A percentile compares a stretch with the other conserved stretches of the same genome.
Conservation (phyloP, 1,140 invertebrate genomes). For the Eriosoma lanigerum region DNA sequence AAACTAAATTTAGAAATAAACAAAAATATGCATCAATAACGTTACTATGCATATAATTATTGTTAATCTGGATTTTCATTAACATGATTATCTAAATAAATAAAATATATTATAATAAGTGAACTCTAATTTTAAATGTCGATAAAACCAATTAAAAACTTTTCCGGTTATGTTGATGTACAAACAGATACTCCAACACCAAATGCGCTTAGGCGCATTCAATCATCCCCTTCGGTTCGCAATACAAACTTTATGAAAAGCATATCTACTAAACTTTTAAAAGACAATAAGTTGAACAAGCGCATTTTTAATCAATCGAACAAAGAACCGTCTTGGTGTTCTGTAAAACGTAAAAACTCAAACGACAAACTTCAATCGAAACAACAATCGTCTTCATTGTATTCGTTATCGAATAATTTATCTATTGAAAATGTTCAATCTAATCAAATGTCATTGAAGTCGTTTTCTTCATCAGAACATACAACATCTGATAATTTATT, state of each 20-base stretch:
- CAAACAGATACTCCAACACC: too few relatives aligned
- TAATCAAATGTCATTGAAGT: neutral
- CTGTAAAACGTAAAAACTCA: neutral
- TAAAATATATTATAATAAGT: too few relatives aligned
- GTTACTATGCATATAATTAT: too few relatives aligned
- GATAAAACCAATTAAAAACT: neutral
- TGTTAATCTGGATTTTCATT: too few relatives aligned
- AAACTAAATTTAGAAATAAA: too few relatives aligned
- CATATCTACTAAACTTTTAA: neutral
- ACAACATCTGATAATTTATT: neutral
- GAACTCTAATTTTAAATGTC: neutral
- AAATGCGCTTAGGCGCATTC: too few relatives aligned
- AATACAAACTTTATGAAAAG: neutral
- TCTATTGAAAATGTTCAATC: neutral
- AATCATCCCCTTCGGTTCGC: too few relatives aligned
- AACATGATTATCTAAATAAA: too few relatives aligned
- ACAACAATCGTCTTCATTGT: neutral
- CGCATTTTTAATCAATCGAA: neutral
- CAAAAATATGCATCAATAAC: too few relatives aligned
- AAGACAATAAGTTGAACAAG: neutral
- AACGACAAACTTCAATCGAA: neutral
- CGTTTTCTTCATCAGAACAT: neutral
- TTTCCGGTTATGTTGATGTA: neutral
- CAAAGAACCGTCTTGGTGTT: neutral
- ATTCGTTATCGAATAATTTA: neutral